phyloP scores from a whole-genome alignment of 2,797 vertebrate species.

The Lepidocolaptes lacrymiger region DNA sequence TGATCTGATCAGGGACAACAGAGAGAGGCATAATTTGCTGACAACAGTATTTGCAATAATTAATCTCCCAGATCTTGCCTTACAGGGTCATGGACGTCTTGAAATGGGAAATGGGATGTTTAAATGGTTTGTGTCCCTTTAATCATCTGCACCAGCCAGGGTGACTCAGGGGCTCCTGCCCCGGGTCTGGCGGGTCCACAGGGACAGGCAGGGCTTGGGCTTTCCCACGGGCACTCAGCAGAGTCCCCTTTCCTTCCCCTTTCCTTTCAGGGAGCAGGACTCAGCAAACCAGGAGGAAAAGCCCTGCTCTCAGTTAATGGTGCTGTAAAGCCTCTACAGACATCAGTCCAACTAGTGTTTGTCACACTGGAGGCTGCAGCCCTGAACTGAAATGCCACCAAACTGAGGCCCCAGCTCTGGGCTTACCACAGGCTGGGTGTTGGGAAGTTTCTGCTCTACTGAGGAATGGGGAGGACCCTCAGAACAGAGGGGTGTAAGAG shows the following conservation, averaged over 20 bases:
- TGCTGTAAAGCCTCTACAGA: neutral
- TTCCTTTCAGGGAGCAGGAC: neutral
- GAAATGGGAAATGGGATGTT: conserved; percentile 45
- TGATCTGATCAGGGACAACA: conserved; percentile 62
- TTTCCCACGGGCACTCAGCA: fast-evolving
- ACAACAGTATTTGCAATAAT: conserved; percentile 51
- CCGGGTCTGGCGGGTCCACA: neutral
- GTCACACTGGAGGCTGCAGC: neutral
- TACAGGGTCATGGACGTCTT: neutral
- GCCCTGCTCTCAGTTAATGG: neutral
- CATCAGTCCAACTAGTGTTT: neutral
- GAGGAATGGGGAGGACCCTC: neutral
- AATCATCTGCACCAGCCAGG: neutral
- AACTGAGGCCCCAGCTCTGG: neutral
- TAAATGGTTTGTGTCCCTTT: conserved; percentile 13
- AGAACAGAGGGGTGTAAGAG: neutral
- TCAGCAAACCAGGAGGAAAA: neutral
- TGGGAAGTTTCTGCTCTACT: neutral
- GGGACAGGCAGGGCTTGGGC: neutral
- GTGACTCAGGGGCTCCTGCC: neutral
- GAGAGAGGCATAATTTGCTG: conserved; percentile 56
- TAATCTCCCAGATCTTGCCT: conserved; percentile 60
- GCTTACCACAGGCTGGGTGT: neutral
- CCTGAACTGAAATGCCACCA: neutral
- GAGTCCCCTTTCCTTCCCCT: neutral